phyloP scores from a whole-genome alignment of 2,888 invertebrate species.

The Chrysotoxum bicinctum region DNA sequence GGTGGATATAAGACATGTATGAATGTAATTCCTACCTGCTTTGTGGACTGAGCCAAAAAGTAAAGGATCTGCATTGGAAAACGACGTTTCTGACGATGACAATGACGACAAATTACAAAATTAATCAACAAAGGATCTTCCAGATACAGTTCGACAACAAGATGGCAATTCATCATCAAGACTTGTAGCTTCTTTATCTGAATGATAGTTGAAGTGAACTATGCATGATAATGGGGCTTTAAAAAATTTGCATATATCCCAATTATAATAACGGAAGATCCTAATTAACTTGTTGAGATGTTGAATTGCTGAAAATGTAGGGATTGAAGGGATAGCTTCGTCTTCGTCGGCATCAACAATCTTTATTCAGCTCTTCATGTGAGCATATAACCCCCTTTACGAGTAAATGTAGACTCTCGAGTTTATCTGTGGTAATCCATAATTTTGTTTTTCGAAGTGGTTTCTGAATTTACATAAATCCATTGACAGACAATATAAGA shows the following conservation, averaged over 20 bases:
- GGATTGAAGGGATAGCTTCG: slow-evolving; percentile 7
- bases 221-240: background rate
- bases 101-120: slow-evolving; percentile 22
- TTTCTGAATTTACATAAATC: slow-evolving; percentile 50
- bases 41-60: slow-evolving; percentile 46
- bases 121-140: slow-evolving; percentile 45
- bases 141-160: background rate
- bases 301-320: slow-evolving; percentile 2
- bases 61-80: background rate
- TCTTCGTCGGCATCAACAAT: background rate
- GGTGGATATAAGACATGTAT: slow-evolving; percentile 27
- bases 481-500: slow-evolving; percentile 11
- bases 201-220: background rate
- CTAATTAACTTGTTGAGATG: slow-evolving; percentile 67
- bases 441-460: slow-evolving; percentile 13
- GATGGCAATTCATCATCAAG: background rate
- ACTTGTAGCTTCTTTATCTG: background rate
- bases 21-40: too few species aligned
- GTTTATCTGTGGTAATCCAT: background rate
- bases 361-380: background rate
- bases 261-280: slow-evolving; percentile 63
- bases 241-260: slow-evolving; percentile 49
- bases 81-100: background rate
- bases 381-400: background rate
- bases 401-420: slow-evolving; percentile 6